Conservation (phyloP, 2,113 vertebrate species). For the Gambusia affinis region DNA sequence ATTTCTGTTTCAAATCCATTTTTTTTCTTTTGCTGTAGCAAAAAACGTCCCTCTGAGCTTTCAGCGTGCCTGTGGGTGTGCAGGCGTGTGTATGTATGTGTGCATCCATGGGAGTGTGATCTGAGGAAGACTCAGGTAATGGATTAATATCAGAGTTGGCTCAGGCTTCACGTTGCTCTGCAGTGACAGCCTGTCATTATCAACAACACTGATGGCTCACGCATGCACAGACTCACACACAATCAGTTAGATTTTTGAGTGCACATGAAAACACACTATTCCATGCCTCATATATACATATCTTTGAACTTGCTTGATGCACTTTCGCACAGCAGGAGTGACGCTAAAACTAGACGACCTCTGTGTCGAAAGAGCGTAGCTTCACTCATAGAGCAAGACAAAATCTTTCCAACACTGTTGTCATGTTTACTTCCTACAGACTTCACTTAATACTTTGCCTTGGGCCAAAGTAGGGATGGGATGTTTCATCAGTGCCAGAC, state of each 20-base stretch:
- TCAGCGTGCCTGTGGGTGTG: slow-evolving; percentile 15
- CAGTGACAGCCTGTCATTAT: slow-evolving; percentile 81
- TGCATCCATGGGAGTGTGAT: slow-evolving; percentile 36
- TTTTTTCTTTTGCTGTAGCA: slow-evolving; percentile 17
- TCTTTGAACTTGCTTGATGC: slow-evolving; percentile 38
- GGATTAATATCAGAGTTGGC: slow-evolving; percentile 80
- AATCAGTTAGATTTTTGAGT: slow-evolving; percentile 5
- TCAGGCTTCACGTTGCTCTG: slow-evolving; percentile 57
- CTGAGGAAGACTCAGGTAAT: slow-evolving; percentile 78
- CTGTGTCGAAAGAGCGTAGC: slow-evolving; percentile 9
- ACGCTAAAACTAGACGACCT: slow-evolving; percentile 18
- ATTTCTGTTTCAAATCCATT: background rate
- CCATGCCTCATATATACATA: slow-evolving; percentile 14
- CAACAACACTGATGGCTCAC: slow-evolving; percentile 59
- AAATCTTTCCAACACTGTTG: slow-evolving; percentile 33
- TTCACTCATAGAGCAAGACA: slow-evolving; percentile 32
- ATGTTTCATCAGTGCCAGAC: slow-evolving; percentile 43
- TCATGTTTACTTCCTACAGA: slow-evolving; percentile 57
- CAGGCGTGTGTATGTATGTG: slow-evolving; percentile 28
- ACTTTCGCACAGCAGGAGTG: slow-evolving; percentile 13
- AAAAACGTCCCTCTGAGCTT: slow-evolving; percentile 22
- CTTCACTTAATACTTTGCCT: slow-evolving; percentile 51
- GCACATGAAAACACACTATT: slow-evolving; percentile 4
- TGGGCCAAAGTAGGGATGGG: slow-evolving; percentile 30
- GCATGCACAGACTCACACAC: slow-evolving; percentile 23